Conservation (phyloP, 2,797 vertebrate genomes). For the Coracias cyanogaster region DNA sequence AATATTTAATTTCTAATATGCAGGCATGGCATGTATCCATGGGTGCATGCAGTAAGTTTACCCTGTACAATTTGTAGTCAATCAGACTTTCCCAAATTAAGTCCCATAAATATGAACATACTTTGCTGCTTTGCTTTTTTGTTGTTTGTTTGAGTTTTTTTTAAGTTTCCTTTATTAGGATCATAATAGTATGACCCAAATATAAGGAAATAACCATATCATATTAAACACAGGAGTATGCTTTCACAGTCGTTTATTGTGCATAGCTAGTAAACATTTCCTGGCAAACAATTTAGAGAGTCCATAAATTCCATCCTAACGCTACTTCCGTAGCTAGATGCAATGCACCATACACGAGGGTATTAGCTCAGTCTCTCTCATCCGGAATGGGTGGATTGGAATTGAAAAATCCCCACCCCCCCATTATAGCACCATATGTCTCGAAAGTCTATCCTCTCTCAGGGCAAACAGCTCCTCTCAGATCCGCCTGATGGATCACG, state of each 20-base stretch:
- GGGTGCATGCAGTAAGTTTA: conserved; percentile 35
- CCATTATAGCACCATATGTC: conserved; percentile 73
- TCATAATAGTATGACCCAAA: conserved; percentile 59
- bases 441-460: conserved; percentile 74
- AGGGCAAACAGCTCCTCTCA: conserved; percentile 65
- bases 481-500: conserved; percentile 64
- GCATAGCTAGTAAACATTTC: conserved; percentile 77
- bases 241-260: conserved; percentile 72
- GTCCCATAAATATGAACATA: conserved; percentile 50
- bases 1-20: conserved; percentile 42
- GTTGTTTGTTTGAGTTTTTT: background rate
- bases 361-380: conserved; percentile 76
- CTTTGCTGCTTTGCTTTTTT: conserved; percentile 43
- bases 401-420: conserved; percentile 72
- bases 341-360: conserved; percentile 73
- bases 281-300: conserved; percentile 77
- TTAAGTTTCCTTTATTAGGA: conserved; percentile 60
- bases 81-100: conserved; percentile 44
- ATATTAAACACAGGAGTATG: conserved; percentile 61
- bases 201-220: conserved; percentile 53
- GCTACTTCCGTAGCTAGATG: conserved; percentile 74
- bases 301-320: conserved; percentile 77
- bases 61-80: conserved; percentile 49
- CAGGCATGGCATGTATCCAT: conserved; percentile 19
- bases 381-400: conserved; percentile 77